Conservation (phyloP, 1,140 invertebrate genomes). For the Euborellia annulipes region DNA sequence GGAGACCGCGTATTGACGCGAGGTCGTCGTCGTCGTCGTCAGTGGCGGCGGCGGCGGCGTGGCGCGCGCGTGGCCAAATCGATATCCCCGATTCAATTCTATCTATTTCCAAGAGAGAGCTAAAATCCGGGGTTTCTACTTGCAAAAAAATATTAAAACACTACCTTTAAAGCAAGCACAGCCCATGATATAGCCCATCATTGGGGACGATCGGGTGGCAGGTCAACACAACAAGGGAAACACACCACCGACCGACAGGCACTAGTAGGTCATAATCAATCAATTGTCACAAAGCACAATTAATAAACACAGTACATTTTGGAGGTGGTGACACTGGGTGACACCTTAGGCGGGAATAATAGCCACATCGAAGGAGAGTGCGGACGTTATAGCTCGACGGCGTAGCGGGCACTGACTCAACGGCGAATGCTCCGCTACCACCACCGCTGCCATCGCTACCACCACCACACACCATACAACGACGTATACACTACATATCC, state of each 20-base stretch:
- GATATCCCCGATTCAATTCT: too few relatives aligned
- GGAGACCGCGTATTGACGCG: background rate
- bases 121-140: too few relatives aligned
- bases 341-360: too few relatives aligned
- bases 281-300: too few relatives aligned
- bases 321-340: constrained; percentile 22
- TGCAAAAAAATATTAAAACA: constrained; percentile 25
- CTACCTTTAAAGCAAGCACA: constrained; percentile 75
- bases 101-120: constrained; percentile 5
- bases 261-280: too few relatives aligned
- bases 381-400: constrained; percentile 17
- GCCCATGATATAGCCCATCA: constrained; percentile 82
- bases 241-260: too few relatives aligned
- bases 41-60: background rate
- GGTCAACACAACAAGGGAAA: background rate
- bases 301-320: background rate
- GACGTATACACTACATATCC: too few relatives aligned
- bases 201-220: constrained; percentile 27
- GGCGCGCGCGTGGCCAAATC: too few relatives aligned
- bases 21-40: background rate
- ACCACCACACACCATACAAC: constrained; percentile 15
- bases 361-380: constrained; percentile 31
- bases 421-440: constrained; percentile 13
- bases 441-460: constrained; percentile 24
- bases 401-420: constrained; percentile 11